Evolutionary conservation across 2,888 invertebrate genomes (phyloP).

Genomic region (Gryllus longicercus): DNA sequence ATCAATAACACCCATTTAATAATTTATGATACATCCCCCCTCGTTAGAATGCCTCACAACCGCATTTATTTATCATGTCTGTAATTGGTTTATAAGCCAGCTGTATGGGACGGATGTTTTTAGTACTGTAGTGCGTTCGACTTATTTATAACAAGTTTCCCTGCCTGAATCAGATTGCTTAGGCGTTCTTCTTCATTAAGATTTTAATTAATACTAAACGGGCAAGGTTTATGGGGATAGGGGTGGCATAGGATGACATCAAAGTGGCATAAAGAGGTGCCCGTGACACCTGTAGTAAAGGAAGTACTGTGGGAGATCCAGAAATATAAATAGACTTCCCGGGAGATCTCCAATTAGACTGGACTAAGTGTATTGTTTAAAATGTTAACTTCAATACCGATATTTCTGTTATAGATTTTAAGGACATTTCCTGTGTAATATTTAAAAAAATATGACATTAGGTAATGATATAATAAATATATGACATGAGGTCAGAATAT

Average conservation of each 20-base stretch:
- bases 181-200: not conserved
- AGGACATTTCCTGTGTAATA: too few species aligned
- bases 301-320: too few species aligned
- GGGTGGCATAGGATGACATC: not conserved
- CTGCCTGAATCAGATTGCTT: not conserved
- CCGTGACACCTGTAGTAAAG: too few species aligned
- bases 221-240: not conserved
- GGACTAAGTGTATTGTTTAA: too few species aligned
- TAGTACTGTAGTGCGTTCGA: not conserved
- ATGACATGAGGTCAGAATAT: too few species aligned
- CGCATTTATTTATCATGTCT: constrained; percentile 1
- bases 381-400: too few species aligned
- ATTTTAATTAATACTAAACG: not conserved
- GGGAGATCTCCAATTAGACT: too few species aligned
- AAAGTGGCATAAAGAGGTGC: too few species aligned
- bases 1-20: constrained; percentile 17
- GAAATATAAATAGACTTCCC: too few species aligned
- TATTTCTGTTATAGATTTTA: too few species aligned
- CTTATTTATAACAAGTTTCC: not conserved
- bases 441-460: too few species aligned
- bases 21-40: not conserved
- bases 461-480: too few species aligned
- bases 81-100: constrained; percentile 11
- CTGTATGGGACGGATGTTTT: not conserved
- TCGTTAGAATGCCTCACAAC: not conserved